Conservation (phyloP, 2,113 vertebrate genomes). For the Cricetomys ansorgei region DNA sequence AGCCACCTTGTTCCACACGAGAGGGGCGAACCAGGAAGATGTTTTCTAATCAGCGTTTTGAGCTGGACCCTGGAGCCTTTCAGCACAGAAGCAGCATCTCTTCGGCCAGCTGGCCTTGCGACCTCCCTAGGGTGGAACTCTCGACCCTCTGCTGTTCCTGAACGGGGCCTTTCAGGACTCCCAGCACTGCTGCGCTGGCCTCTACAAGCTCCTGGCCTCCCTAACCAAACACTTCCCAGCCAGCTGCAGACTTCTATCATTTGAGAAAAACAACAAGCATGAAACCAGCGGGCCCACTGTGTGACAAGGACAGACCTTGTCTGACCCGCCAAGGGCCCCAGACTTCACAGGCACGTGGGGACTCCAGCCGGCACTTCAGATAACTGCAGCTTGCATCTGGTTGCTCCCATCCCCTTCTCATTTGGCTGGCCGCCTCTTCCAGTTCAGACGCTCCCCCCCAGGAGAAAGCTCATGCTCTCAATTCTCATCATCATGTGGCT, state of each 20-base stretch:
- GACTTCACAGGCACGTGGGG: neutral
- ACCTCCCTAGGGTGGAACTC: neutral
- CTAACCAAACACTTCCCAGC: neutral
- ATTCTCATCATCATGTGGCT: neutral
- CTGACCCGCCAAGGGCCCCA: neutral
- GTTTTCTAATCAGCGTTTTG: conserved; percentile 20
- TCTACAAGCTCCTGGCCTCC: neutral
- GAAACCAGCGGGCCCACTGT: neutral
- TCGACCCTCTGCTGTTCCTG: neutral
- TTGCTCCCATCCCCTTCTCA: neutral
- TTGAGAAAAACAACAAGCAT: neutral
- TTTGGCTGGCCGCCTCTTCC: neutral
- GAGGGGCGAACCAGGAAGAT: neutral
- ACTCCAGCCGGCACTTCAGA: neutral
- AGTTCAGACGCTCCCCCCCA: neutral
- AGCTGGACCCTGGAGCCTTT: neutral
- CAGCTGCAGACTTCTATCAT: neutral
- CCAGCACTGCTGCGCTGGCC: neutral
- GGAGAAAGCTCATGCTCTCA: neutral
- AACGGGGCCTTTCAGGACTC: neutral
- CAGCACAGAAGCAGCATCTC: conserved; percentile 5
- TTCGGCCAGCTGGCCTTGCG: neutral
- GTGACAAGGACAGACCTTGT: neutral
- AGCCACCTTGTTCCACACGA: neutral
- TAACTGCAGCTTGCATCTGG: neutral